Evolutionary conservation across 2,797 vertebrate species (phyloP).

Genomic region (Propithecus deckenii): DNA sequence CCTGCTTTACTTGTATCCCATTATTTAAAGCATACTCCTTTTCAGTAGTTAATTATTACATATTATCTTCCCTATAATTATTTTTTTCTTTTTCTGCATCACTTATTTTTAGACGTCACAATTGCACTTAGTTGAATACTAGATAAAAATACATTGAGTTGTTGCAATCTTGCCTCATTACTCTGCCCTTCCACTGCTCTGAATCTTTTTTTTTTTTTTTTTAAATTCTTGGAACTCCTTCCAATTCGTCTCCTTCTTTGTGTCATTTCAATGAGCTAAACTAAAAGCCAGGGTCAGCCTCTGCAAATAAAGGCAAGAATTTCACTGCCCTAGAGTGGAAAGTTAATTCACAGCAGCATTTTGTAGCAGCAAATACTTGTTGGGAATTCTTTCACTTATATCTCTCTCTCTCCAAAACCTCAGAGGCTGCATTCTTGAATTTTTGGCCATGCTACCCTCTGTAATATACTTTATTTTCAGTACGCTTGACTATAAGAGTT

Average conservation of each 20-base stretch:
- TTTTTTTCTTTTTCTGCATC: conserved; percentile 73
- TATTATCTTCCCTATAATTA: conserved; percentile 77
- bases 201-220: background rate
- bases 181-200: conserved; percentile 26
- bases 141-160: conserved; percentile 61
- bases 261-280: conserved; percentile 43
- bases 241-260: background rate
- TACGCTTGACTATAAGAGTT: background rate
- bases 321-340: background rate
- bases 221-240: conserved; percentile 28
- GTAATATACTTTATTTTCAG: background rate
- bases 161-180: conserved; percentile 26
- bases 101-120: conserved; percentile 75
- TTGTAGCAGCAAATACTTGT: background rate
- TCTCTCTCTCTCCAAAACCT: background rate
- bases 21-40: conserved; percentile 69
- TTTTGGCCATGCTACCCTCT: too few species aligned
- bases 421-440: background rate
- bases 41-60: conserved; percentile 75
- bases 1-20: conserved; percentile 46
- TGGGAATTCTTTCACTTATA: background rate
- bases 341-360: background rate
- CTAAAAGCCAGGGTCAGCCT: background rate
- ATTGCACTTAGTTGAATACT: conserved; percentile 54
- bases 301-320: background rate